phyloP scores from a whole-genome alignment of 2,797 vertebrate species.

The Chaunax sp. region DNA sequence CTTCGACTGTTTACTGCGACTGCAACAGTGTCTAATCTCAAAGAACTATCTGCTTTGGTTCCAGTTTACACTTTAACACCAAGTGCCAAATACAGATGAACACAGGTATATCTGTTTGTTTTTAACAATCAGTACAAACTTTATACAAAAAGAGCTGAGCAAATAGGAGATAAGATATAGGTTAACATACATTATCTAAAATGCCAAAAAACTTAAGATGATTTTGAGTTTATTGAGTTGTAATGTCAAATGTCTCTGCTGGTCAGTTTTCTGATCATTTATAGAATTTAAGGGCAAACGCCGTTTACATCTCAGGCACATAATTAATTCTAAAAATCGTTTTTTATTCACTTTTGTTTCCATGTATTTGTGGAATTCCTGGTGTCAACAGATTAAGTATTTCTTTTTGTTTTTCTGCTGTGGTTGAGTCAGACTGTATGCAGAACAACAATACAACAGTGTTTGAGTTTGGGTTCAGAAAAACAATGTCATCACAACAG shows the following conservation, averaged over 20 bases:
- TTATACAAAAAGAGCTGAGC: too few species aligned
- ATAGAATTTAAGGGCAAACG: too few species aligned
- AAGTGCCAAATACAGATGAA: slow-evolving; percentile 6
- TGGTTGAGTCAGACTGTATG: background rate
- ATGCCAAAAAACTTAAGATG: too few species aligned
- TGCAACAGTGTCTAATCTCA: background rate
- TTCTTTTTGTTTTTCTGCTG: background rate
- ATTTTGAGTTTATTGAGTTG: too few species aligned
- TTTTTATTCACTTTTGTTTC: background rate
- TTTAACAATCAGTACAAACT: too few species aligned
- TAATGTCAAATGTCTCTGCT: too few species aligned
- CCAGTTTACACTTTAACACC: slow-evolving; percentile 21
- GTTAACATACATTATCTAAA: too few species aligned
- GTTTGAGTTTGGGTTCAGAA: slow-evolving; percentile 6
- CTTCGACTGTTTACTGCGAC: background rate
- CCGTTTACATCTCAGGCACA: slow-evolving; percentile 6
- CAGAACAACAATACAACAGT: background rate
- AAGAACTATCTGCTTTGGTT: slow-evolving; percentile 7
- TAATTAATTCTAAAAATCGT: background rate
- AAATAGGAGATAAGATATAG: too few species aligned
- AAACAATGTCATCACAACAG: background rate
- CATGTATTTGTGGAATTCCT: background rate
- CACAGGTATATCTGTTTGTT: background rate
- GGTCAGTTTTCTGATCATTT: too few species aligned
- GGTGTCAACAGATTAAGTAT: background rate